Base-by-base conservation (phyloP, 2,113 vertebrate species). In the Tragelaphus scriptus region DNA sequence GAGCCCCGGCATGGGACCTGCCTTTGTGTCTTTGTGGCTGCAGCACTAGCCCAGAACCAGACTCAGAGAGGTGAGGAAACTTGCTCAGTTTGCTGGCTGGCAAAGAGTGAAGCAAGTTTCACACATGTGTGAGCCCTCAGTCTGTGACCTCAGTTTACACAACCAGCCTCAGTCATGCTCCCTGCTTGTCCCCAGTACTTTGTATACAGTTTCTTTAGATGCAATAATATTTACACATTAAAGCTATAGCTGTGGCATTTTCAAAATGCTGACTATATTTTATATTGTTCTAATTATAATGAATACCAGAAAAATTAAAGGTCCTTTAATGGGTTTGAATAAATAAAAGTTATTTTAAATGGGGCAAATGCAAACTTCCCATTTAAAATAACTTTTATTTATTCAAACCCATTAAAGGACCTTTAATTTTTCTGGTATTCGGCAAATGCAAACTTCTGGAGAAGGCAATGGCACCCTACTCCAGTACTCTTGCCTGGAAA, bases 341-440 rank as follows among this genome's bases (percentile, higher is more conserved):
- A 95, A 90, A 86, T 94, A 82, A 90, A 92, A 96, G 40, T 95
- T 84, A 92, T 53, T 95, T 93, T 56, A 95, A 96, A 93, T 79
- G 68, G 61, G 44, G 36, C 26, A 92, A 80, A 96, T 84, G 28
- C 16, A 88, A 82, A 49, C 44, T 71, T 90, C 82, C 44, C 44
- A 44, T 44, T 44, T 44, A 44, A 44, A 44, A 44, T 44, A 44
- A 44, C 6, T 44, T 44, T 44, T 44, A 44, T 44, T 44, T 44
- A 44, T 44, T 44, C 44, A 44, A 44, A 44, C 44, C 44, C 44
- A 44, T 44, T 44, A 44, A 44, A 44, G 44, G 44, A 44, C 44
- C 44, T 44, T 44, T 44, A 44, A 44, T 44, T 44, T 44, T 44
- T 44, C 44, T 44, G 44, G 44, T 44, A 44, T 44, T 44, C 44